Evolutionary conservation across 2,797 vertebrate genomes (phyloP), one percentile per base, ranked within the genome.

Genomic region (Rhyacichthys aspro): DNA sequence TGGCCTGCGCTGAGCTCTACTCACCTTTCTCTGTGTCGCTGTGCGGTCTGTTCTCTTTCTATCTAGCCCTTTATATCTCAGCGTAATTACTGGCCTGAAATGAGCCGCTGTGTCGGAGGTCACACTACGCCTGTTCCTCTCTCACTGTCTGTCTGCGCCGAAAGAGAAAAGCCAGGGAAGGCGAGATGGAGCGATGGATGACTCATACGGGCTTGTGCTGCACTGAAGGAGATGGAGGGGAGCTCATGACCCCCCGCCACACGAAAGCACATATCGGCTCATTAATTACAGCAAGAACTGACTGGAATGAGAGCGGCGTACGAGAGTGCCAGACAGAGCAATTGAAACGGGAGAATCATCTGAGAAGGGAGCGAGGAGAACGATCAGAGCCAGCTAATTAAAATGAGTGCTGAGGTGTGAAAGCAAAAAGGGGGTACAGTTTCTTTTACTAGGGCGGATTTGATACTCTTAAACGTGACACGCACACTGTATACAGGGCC

Each of bases 281-380:
- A 78, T 87, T 87, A 90, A 90, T 89, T 89, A 89, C 70, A 50
- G 63, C 1, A 70, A 80, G 59, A 72, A 86, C 82, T 79, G 76
- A 77, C 76, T 82, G 75, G 85, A 88, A 87, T 85, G 74, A 84
- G 79, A 78, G 65, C 1, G 67, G 65, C 1, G 67, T 68, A 66
- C 41, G 72, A 87, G 70, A 18, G 70, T 76, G 79, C 43, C 57
- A 80, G 76, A 67, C 38, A 11, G 66, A 78, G 59, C 63, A 74
- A 64, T 23, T 45, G 56, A 63, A 68, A 68, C 23, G 66, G 43
- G 56, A 75, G 67, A 78, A 61, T 77, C 72, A 83, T 79, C 72
- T 73, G 67, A 75, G 69, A 76, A 54, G 19, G 71, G 73, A 69
- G 45, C 18, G 58, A 54, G 76, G 59, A 67, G 41, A 65, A 63